Evolutionary conservation across 2,113 vertebrate species (phyloP).

Genomic region (Leptobrachium leishanense): DNA sequence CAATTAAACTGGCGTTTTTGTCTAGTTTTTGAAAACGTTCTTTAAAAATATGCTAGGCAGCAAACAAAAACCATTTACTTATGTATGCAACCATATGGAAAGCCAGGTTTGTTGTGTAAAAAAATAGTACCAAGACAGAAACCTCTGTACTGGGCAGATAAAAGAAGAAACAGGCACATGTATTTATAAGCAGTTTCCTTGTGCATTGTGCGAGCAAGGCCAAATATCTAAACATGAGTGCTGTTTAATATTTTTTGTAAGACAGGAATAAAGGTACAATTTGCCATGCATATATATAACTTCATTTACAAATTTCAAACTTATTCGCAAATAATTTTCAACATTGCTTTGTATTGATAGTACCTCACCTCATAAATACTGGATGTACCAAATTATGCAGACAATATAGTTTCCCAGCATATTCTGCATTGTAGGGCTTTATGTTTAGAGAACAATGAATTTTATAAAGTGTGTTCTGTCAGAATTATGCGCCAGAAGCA

Average conservation of each 20-base stretch:
- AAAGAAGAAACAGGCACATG: neutral
- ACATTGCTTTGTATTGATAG: neutral
- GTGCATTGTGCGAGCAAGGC: neutral
- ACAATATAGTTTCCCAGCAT: neutral
- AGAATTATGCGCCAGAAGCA: neutral
- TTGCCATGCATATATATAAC: neutral
- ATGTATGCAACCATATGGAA: conserved; percentile 13
- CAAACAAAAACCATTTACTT: conserved; percentile 10
- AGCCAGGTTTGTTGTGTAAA: neutral
- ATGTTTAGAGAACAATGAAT: neutral
- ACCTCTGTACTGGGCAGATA: conserved; percentile 5
- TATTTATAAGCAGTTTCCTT: conserved; percentile 2
- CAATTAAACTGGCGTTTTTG: neutral
- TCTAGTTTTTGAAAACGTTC: conserved; percentile 4
- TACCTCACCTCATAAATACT: conserved; percentile 3
- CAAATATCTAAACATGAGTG: neutral
- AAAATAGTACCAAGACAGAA: conserved; percentile 1
- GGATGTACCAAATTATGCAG: neutral
- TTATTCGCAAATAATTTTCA: conserved; percentile 7
- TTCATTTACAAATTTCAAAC: neutral
- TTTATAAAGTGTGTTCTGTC: neutral
- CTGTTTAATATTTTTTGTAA: conserved; percentile 18
- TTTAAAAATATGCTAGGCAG: neutral
- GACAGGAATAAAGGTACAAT: conserved; percentile 1
- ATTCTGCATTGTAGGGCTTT: neutral